Conservation (phyloP, 2,888 invertebrate species). For the Mystacides longicornis region DNA sequence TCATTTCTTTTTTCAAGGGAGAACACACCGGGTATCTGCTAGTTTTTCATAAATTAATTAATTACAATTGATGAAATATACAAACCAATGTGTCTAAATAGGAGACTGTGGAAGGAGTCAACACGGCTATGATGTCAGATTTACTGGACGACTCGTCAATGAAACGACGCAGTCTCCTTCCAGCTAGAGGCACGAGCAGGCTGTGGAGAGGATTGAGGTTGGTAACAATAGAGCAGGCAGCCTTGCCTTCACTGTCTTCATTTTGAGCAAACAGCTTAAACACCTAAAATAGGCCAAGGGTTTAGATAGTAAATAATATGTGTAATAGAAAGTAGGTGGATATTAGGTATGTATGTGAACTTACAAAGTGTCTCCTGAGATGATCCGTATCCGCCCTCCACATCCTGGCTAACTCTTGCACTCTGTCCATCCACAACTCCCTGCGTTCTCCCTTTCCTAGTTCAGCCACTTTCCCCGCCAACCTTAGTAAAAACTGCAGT, state of each 20-base stretch:
- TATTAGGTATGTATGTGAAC: too few species aligned
- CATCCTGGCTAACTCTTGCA: constrained; percentile 60
- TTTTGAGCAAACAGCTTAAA: constrained; percentile 56
- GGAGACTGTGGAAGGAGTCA: constrained; percentile 68
- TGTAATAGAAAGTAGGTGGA: too few species aligned
- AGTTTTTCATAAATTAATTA: too few species aligned
- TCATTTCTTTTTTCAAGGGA: too few species aligned
- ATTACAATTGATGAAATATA: constrained; percentile 1
- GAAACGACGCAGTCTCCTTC: constrained; percentile 67
- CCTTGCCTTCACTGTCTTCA: constrained; percentile 52
- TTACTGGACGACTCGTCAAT: constrained; percentile 50
- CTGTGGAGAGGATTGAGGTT: constrained; percentile 63
- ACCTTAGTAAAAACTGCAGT: constrained; percentile 30
- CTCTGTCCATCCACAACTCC: constrained; percentile 64
- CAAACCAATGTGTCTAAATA: constrained; percentile 65
- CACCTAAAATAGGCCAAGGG: too few species aligned
- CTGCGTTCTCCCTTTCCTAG: constrained; percentile 35
- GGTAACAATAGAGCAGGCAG: constrained; percentile 58
- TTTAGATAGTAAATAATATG: too few species aligned
- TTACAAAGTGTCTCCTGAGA: constrained; percentile 70
- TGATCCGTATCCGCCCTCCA: constrained; percentile 72
- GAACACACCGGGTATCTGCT: too few species aligned
- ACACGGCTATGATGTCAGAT: constrained; percentile 62
- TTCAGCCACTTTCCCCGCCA: constrained; percentile 38
- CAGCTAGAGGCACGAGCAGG: constrained; percentile 71